Percentiles rank a stretch among this genome's conserved stretches.
Conservation (phyloP, 2,888 invertebrate genomes). For the Scaptomyza caliginosa region DNA sequence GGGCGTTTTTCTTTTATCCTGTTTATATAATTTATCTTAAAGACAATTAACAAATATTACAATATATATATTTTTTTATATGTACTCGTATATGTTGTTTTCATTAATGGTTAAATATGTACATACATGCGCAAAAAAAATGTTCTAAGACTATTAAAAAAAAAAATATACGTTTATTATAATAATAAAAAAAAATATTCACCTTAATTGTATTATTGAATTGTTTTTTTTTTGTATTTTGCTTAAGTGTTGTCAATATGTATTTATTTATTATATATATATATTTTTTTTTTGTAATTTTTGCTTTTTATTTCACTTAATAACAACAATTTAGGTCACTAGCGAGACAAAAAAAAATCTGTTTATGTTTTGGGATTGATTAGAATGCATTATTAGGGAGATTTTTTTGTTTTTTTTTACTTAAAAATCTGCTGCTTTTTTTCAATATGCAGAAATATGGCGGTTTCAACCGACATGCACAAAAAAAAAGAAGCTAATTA, state of each 20-base stretch:
- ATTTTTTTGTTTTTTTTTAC: conserved; percentile 6
- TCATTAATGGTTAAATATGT: conserved; percentile 47
- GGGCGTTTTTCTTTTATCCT: conserved; percentile 16
- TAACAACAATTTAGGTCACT: conserved; percentile 52
- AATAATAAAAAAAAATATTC: conserved; percentile 29
- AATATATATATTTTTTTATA: conserved; percentile 45
- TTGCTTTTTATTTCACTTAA: conserved; percentile 33
- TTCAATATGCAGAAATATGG: conserved; percentile 34
- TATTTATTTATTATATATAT: conserved; percentile 4
- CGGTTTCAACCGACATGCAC: conserved; percentile 47
- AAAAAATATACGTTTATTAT: conserved; percentile 22
- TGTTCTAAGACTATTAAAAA: conserved; percentile 44
- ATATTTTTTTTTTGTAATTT: conserved; percentile 1
- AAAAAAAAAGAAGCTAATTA: conserved; percentile 8
- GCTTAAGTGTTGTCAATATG: background rate
- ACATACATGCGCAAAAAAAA: conserved; percentile 71
- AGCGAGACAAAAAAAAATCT: conserved; percentile 54
- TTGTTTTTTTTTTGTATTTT: conserved; percentile 4
- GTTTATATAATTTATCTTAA: conserved; percentile 70
- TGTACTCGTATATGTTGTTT: conserved; percentile 22
- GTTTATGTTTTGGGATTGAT: conserved; percentile 48
- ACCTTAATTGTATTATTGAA: conserved; percentile 36
- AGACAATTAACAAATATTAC: conserved; percentile 69
- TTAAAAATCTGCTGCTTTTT: background rate
- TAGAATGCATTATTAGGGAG: conserved; percentile 44